Percentiles rank a stretch among this genome's conserved stretches.
phyloP scores from a whole-genome alignment of 2,113 vertebrate genomes.

The Gymnarchus niloticus region DNA sequence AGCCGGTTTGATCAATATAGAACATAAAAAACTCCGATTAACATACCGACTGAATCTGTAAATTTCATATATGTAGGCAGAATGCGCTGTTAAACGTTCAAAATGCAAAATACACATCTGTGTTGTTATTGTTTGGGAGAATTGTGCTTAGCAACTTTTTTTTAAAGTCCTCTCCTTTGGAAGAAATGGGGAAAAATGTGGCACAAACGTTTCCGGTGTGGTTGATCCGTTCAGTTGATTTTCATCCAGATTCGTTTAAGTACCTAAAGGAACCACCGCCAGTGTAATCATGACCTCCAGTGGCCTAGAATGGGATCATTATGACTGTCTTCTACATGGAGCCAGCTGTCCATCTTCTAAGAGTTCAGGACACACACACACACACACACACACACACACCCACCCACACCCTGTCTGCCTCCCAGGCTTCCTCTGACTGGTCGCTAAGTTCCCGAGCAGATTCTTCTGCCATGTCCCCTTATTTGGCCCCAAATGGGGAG shows the following conservation, averaged over 20 bases:
- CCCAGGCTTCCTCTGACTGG: slow-evolving; percentile 65
- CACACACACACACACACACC: slow-evolving; percentile 51
- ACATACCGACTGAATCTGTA: neutral
- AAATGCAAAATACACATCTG: too few relatives aligned
- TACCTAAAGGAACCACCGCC: slow-evolving; percentile 31
- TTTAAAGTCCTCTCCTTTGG: too few relatives aligned
- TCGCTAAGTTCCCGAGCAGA: slow-evolving; percentile 65
- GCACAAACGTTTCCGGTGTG: neutral
- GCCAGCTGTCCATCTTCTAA: slow-evolving; percentile 61
- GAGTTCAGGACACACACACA: slow-evolving; percentile 55
- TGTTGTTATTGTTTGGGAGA: too few relatives aligned
- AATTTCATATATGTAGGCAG: too few relatives aligned
- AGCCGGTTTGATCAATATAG: too few relatives aligned
- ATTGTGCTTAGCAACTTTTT: too few relatives aligned
- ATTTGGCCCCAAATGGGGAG: slow-evolving; percentile 59
- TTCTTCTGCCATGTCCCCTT: slow-evolving; percentile 51
- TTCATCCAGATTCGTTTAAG: neutral
- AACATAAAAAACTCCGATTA: neutral
- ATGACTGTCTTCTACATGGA: slow-evolving; percentile 67
- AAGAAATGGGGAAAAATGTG: neutral
- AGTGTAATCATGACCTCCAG: slow-evolving; percentile 77
- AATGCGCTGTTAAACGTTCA: too few relatives aligned
- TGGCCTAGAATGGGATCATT: slow-evolving; percentile 80
- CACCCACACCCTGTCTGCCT: neutral
- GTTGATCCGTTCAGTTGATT: slow-evolving; percentile 18